These are phyloP conservation scores for Bursaphelenchus mucronatus DNA, from an alignment of 1,140 invertebrate genomes.

Conservation along the genomic window DNA sequence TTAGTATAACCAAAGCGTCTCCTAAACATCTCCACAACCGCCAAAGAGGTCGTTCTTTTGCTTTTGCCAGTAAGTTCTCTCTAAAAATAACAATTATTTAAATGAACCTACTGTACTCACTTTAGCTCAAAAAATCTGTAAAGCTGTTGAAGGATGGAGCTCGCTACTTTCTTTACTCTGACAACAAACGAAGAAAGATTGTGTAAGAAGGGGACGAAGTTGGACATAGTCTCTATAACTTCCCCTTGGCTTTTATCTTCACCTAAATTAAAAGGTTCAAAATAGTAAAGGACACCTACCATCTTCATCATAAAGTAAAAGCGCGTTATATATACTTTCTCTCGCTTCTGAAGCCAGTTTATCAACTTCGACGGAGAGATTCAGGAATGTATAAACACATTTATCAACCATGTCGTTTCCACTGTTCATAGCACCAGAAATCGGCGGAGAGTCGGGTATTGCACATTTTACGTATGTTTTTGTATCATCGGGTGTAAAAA, in stretches of 20 bases:
- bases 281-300: slow-evolving; percentile 11
- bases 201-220: slow-evolving; percentile 57
- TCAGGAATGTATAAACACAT: slow-evolving; percentile 23
- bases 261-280: slow-evolving; percentile 14
- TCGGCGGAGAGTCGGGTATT: too few species aligned
- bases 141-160: slow-evolving; percentile 70
- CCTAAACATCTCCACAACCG: slow-evolving; percentile 56
- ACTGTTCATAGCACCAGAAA: background rate
- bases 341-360: slow-evolving; percentile 10
- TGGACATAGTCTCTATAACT: slow-evolving; percentile 29
- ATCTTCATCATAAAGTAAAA: slow-evolving; percentile 40
- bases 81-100: slow-evolving; percentile 56
- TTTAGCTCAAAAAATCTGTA: slow-evolving; percentile 63
- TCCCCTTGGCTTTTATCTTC: slow-evolving; percentile 15
- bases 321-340: slow-evolving; percentile 25
- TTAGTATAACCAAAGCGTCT: slow-evolving; percentile 69
- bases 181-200: slow-evolving; percentile 69
- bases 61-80: slow-evolving; percentile 7
- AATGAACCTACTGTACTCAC: slow-evolving; percentile 23
- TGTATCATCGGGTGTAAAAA: too few species aligned
- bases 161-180: slow-evolving; percentile 69
- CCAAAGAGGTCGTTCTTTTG: slow-evolving; percentile 21
- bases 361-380: slow-evolving; percentile 37
- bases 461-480: too few species aligned
- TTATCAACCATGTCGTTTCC: slow-evolving; percentile 37